Conservation (phyloP, 2,888 invertebrate species). For the Drosophila pegasa region DNA sequence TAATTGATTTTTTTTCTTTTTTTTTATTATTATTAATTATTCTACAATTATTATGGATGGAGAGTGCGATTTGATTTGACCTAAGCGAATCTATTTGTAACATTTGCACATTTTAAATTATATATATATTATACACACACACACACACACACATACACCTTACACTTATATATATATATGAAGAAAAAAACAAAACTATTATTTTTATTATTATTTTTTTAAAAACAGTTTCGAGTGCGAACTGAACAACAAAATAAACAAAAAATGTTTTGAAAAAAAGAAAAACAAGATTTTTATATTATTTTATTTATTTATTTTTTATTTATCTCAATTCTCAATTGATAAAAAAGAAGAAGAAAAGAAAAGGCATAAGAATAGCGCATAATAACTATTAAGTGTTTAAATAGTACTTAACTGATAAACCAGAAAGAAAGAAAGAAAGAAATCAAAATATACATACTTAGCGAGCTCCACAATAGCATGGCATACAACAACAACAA, state of each 20-base stretch:
- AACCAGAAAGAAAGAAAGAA: too few species aligned
- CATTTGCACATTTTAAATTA: constrained; percentile 72
- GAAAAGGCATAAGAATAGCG: constrained; percentile 43
- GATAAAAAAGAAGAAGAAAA: background rate
- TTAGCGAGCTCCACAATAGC: constrained; percentile 34
- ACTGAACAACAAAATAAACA: constrained; percentile 59
- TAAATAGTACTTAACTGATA: constrained; percentile 70
- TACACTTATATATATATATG: constrained; percentile 22
- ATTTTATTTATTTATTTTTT: constrained; percentile 1
- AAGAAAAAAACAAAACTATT: constrained; percentile 44
- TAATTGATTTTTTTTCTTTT: constrained; percentile 26
- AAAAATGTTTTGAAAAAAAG: constrained; percentile 61
- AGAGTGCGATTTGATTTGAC: constrained; percentile 45
- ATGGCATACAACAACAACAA: constrained; percentile 6
- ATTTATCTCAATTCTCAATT: constrained; percentile 9
- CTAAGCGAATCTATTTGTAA: constrained; percentile 63
- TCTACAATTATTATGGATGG: constrained; percentile 27
- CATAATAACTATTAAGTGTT: constrained; percentile 72
- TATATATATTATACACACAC: constrained; percentile 35
- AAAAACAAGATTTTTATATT: constrained; percentile 24
- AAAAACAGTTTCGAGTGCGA: constrained; percentile 37
- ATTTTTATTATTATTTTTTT: constrained; percentile 71
- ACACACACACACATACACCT: background rate
- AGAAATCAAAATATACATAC: constrained; percentile 59
- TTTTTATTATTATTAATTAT: constrained; percentile 35